phyloP scores from a whole-genome alignment of 2,113 vertebrate species.

The Indri indri region DNA sequence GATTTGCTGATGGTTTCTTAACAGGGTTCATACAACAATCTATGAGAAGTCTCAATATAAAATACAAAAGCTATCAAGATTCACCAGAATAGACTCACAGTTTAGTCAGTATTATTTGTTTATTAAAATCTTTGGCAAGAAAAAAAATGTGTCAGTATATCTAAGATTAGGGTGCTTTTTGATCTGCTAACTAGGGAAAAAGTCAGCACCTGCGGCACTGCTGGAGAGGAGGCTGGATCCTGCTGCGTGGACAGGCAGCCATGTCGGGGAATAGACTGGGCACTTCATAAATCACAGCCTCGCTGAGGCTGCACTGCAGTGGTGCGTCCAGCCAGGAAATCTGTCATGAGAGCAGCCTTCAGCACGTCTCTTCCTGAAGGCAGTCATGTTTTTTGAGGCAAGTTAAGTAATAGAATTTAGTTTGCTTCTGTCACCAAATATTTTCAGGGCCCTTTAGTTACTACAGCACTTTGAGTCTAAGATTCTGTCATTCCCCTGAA shows the following conservation, averaged over 20 bases:
- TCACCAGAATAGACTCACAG: background rate
- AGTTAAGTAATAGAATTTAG: background rate
- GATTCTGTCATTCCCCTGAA: background rate
- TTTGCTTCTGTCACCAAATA: background rate
- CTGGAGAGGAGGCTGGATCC: background rate
- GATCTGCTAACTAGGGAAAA: background rate
- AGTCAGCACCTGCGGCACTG: background rate
- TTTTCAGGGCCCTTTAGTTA: background rate
- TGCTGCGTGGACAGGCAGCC: background rate
- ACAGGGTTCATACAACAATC: background rate
- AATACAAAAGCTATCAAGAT: background rate
- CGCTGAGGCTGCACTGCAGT: accelerated
- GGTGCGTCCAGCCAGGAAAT: background rate
- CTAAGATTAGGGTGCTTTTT: background rate
- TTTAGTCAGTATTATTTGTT: background rate
- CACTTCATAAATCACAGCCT: background rate
- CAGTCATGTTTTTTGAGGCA: background rate
- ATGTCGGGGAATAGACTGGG: background rate
- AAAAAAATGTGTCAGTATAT: background rate
- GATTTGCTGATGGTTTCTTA: background rate
- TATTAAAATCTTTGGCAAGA: background rate
- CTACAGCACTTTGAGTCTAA: background rate
- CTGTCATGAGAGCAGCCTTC: background rate
- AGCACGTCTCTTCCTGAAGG: background rate
- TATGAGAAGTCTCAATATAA: background rate